These are phyloP conservation scores for Noturus placidus DNA, from an alignment of 2,113 vertebrate species.

Conservation along the genomic window DNA sequence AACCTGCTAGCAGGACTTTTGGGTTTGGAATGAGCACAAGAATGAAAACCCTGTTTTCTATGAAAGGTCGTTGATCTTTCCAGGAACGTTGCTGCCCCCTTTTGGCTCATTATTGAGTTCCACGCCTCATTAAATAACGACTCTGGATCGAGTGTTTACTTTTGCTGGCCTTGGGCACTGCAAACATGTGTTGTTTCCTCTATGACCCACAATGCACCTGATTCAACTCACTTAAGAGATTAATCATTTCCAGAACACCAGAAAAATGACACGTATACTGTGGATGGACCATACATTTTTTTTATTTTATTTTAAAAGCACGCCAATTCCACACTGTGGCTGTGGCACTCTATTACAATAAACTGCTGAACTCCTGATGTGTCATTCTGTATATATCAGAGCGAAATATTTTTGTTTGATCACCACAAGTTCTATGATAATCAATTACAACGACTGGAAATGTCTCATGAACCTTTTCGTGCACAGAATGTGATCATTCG, in stretches of 20 bases:
- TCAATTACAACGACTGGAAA: too few species aligned
- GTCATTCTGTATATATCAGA: neutral
- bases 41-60: neutral
- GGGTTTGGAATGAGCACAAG: neutral
- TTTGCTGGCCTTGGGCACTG: neutral
- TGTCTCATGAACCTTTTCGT: neutral
- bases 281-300: neutral
- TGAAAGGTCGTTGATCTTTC: neutral
- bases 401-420: neutral
- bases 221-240: neutral
- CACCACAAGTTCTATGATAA: neutral
- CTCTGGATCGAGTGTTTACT: neutral
- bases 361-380: neutral
- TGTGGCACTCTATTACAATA: neutral
- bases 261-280: neutral
- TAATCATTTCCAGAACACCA: neutral
- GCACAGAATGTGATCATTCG: neutral
- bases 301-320: too few species aligned
- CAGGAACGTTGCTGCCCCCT: constrained; percentile 66
- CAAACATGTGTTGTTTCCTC: neutral
- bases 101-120: constrained; percentile 54
- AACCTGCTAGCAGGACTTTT: neutral
- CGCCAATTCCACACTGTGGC: neutral
- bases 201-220: neutral
- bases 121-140: neutral